Conservation (phyloP, 2,113 vertebrate genomes). For the Microcebus tavaratra region DNA sequence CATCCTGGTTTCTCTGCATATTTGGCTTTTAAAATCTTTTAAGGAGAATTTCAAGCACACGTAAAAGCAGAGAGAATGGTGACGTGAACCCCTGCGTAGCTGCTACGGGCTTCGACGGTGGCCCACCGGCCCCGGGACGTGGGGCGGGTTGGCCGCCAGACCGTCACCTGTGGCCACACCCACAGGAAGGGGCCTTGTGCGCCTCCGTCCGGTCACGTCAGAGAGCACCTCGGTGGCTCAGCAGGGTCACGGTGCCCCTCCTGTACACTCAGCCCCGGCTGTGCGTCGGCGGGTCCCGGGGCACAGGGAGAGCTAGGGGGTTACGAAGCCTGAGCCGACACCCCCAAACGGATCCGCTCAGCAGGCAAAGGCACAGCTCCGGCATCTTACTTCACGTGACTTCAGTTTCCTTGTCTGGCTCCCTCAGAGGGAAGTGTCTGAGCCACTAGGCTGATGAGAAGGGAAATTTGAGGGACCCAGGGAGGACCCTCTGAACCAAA, state of each 20-base stretch:
- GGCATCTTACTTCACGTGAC: background rate
- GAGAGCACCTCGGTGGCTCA: background rate
- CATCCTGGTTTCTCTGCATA: background rate
- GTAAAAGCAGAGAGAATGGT: background rate
- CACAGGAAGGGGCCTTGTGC: too few species aligned
- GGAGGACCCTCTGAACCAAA: background rate
- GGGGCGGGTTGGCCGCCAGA: accelerated
- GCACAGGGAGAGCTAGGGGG: too few species aligned
- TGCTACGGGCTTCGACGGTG: accelerated
- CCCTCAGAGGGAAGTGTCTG: background rate
- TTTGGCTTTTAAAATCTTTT: background rate
- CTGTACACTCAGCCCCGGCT: background rate
- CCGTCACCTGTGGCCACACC: background rate
- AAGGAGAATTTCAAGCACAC: background rate
- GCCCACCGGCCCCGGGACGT: background rate
- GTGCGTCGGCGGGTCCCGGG: accelerated
- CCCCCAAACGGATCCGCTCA: too few species aligned
- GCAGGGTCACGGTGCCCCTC: background rate
- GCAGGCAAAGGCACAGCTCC: background rate
- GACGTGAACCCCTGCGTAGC: background rate
- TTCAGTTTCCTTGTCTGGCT: background rate
- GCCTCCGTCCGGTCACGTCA: background rate
- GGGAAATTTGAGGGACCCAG: background rate
- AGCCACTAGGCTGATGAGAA: background rate
- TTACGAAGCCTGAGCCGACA: accelerated